phyloP scores from a whole-genome alignment of 2,113 vertebrate species.

The Pomatorhinus ruficollis region DNA sequence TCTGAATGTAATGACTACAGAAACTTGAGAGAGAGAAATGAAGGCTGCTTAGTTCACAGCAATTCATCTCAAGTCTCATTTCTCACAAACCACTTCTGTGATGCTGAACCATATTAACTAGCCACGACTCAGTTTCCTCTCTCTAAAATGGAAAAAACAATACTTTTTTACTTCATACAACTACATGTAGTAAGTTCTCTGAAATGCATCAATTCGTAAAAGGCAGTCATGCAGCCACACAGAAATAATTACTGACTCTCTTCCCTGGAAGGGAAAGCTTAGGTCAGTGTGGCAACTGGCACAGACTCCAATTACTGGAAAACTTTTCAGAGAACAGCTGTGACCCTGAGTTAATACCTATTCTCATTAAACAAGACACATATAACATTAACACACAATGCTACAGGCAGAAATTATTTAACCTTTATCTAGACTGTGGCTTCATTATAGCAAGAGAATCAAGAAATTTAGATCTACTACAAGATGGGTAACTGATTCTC shows the following conservation, averaged over 20 bases:
- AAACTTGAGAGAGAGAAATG: background rate
- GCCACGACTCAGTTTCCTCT: background rate
- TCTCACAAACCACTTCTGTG: background rate
- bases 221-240: background rate
- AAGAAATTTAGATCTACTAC: background rate
- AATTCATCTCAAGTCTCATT: background rate
- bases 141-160: background rate
- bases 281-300: background rate
- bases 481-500: background rate
- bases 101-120: background rate
- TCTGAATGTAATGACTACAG: background rate
- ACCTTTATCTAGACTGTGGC: background rate
- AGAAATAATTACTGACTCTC: background rate
- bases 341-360: background rate
- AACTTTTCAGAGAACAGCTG: background rate
- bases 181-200: background rate
- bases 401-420: background rate
- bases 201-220: background rate
- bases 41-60: background rate
- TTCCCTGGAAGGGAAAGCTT: background rate
- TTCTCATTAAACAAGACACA: background rate
- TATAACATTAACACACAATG: background rate
- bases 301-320: background rate
- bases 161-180: background rate
- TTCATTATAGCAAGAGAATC: background rate